Evolutionary conservation across 1,140 invertebrate species (phyloP).

Genomic region (Pseudomyrmex concolor): DNA sequence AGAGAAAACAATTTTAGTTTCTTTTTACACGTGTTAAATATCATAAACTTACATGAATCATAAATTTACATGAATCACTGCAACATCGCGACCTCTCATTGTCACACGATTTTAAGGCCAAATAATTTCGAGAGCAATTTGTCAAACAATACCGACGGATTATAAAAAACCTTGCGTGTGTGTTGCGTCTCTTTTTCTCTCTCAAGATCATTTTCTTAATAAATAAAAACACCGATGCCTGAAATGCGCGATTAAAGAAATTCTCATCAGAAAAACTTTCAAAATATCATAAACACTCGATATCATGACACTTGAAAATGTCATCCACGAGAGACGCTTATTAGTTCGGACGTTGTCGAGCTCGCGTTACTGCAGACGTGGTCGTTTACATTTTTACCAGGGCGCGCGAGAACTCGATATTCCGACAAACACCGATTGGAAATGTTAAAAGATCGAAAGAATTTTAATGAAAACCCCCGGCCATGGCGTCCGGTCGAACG

Average conservation of each 20-base stretch:
- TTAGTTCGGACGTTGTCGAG: constrained; percentile 52
- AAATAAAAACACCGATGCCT: neutral
- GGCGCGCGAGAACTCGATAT: constrained; percentile 74
- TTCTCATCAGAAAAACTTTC: constrained; percentile 13
- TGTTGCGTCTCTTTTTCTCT: no score
- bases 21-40: no score
- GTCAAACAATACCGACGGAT: no score
- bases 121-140: no score
- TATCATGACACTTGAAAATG: constrained; percentile 54
- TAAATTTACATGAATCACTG: no score
- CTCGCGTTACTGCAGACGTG: constrained; percentile 48
- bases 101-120: no score
- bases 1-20: no score
- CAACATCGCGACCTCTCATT: no score
- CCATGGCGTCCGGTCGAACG: constrained; percentile 67
- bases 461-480: constrained; percentile 76
- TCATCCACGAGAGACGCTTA: constrained; percentile 52
- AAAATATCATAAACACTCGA: constrained; percentile 36
- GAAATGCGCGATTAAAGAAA: neutral
- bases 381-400: constrained; percentile 73
- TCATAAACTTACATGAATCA: no score
- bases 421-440: constrained; percentile 76
- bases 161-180: no score
- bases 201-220: neutral
- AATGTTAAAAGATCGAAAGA: constrained; percentile 77